These are phyloP conservation scores for Sander vitreus DNA, from an alignment of 2,113 vertebrate genomes.

Conservation along the genomic window DNA sequence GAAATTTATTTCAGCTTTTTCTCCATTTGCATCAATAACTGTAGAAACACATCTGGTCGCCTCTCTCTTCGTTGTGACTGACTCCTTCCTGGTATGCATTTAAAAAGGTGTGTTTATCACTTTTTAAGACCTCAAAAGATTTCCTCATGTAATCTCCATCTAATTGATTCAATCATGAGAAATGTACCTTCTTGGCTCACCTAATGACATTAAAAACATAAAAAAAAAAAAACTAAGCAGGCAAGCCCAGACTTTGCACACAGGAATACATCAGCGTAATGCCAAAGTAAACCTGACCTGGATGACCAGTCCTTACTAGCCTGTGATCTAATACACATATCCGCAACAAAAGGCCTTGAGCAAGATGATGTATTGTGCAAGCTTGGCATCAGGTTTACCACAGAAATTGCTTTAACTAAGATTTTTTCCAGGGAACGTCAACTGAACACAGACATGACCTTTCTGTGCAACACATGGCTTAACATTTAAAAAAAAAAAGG, in stretches of 20 bases:
- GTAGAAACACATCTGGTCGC: background rate
- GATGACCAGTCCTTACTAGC: conserved; percentile 32
- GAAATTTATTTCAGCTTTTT: background rate
- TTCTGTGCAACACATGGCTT: background rate
- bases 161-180: background rate
- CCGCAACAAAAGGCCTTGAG: conserved; percentile 29
- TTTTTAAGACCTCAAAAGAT: conserved; percentile 11
- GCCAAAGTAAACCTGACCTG: conserved; percentile 47
- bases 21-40: background rate
- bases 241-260: conserved; percentile 18
- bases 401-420: background rate
- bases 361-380: conserved; percentile 8
- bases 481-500: background rate
- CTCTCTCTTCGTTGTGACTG: background rate
- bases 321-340: conserved; percentile 24
- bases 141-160: background rate
- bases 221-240: background rate
- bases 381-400: conserved; percentile 1
- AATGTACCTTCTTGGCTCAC: conserved; percentile 12
- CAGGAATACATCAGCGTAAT: background rate
- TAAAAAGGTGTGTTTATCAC: conserved; percentile 10
- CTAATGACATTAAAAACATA: conserved; percentile 13
- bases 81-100: background rate
- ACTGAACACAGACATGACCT: background rate
- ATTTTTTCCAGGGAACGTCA: background rate